A percentile compares a stretch with the other conserved stretches of the same genome.
Conservation (phyloP, 2,113 vertebrate genomes). For the Hymenochirus boettgeri region DNA sequence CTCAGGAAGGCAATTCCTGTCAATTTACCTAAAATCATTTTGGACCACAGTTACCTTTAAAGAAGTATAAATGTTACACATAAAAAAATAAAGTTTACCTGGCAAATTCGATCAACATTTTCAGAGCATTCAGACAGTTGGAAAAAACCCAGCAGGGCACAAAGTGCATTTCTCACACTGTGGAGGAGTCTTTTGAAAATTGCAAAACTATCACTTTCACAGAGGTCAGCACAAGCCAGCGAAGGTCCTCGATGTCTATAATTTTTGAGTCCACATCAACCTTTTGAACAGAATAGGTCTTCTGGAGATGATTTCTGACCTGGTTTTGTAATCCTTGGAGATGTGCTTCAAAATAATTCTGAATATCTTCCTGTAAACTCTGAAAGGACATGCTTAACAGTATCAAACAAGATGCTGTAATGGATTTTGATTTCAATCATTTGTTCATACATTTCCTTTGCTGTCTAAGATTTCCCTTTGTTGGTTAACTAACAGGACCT, state of each 20-base stretch:
- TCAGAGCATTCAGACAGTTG: constrained; percentile 76
- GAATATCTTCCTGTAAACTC: constrained; percentile 76
- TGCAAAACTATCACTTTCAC: constrained; percentile 75
- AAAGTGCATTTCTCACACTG: constrained; percentile 76
- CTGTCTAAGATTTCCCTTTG: constrained; percentile 76
- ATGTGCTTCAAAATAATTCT: constrained; percentile 78
- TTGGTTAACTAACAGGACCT: constrained; percentile 68
- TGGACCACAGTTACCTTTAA: too few relatives aligned
- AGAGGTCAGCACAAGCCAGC: constrained; percentile 64
- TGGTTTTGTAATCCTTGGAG: constrained; percentile 75
- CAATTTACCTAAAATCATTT: too few relatives aligned
- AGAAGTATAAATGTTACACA: too few relatives aligned
- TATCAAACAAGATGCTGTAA: constrained; percentile 71
- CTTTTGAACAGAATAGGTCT: constrained; percentile 73
- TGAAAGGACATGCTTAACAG: constrained; percentile 76
- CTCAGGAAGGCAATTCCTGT: too few relatives aligned
- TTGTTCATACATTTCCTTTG: constrained; percentile 79
- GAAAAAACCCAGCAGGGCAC: constrained; percentile 82
- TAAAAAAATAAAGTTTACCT: too few relatives aligned
- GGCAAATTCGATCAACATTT: constrained; percentile 77
- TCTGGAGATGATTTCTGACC: constrained; percentile 75
- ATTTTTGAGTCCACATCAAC: constrained; percentile 72
- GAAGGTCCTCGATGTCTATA: constrained; percentile 63
- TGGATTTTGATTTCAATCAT: constrained; percentile 78
- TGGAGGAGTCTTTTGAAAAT: constrained; percentile 75